Base-by-base conservation (phyloP, 2,113 vertebrate species). In the Oplegnathus fasciatus region DNA sequence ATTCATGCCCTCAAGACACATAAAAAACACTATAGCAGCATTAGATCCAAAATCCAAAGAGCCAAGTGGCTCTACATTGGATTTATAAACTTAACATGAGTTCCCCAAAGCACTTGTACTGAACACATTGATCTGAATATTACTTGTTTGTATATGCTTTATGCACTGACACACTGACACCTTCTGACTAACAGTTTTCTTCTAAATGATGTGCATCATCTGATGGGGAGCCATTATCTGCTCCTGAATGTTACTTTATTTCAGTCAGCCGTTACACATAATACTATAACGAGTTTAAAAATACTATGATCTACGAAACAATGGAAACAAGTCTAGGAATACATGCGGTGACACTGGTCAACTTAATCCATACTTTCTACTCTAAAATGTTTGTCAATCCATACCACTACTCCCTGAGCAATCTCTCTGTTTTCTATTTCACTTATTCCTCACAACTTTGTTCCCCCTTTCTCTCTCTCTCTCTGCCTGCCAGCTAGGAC, bases 401-500 rank as follows among this genome's bases (percentile, higher is more conserved):
- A 75, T 44, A 50, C 67, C 9, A 28, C 61, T 50, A 32, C 68
- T 64, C 24, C 52, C 68, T 37, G 10, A 55, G 74, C 61, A 80
- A 76, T 90, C 46, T 79, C 62, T 81, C n/a, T 50, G 30, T 87
- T 89, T 89, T 87, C 77, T 79, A 24, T 87, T 85, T 80, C 24
- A 86, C 65, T 58, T 86, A 78, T 81, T 87, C 60, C 64, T 60
- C 74, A 44, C 48, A 81, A 83, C 50, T 83, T 84, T 78, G 48
- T 52, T 69, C 28, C 69, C 75, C 66, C 70, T 81, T 44, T 75
- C 61, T 55, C 78, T 75, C 57, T 84, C 54, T 69, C 77, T 78
- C 60, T 85, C 65, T 76, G 78, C 69, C 88, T 88, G 87, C 86
- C 89, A 90, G 81, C 67, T 82, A 89, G 88, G 82, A 89, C 90